These are phyloP conservation scores for Myripristis murdjan DNA, from an alignment of 2,797 vertebrate genomes.

Conservation along the genomic window DNA sequence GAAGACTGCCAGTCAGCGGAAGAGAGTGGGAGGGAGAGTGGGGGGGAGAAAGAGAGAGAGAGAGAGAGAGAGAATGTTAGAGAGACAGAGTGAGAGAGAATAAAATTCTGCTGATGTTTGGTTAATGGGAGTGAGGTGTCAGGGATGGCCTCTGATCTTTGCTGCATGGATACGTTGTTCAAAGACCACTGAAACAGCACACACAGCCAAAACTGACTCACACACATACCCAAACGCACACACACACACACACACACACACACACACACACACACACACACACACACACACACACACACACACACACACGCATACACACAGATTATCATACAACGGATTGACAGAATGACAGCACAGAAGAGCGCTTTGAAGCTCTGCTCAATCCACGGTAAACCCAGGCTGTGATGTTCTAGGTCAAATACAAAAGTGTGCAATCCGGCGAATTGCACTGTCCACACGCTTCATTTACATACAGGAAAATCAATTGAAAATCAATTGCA, in stretches of 20 bases:
- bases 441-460: constrained; percentile 77
- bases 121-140: constrained; percentile 86
- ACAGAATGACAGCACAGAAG: constrained; percentile 79
- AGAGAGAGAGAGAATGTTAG: too few species aligned
- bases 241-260: too few species aligned
- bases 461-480: constrained; percentile 82
- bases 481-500: constrained; percentile 83
- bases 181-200: constrained; percentile 84
- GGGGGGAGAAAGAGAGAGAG: constrained; percentile 64
- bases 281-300: too few species aligned
- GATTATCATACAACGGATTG: constrained; percentile 80
- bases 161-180: constrained; percentile 85
- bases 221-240: neutral
- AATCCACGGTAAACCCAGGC: constrained; percentile 67
- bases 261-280: constrained; percentile 39
- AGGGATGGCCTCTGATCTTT: constrained; percentile 86
- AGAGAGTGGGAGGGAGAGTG: constrained; percentile 65
- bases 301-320: constrained; percentile 37
- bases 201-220: constrained; percentile 77
- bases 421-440: constrained; percentile 74
- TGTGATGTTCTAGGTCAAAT: constrained; percentile 76
- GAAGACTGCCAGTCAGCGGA: constrained; percentile 88
- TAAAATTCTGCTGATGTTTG: constrained; percentile 86
- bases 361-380: constrained; percentile 76
- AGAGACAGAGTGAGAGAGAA: constrained; percentile 45